Percentiles rank a stretch among this genome's conserved stretches.
phyloP scores from a whole-genome alignment of 1,140 invertebrate genomes.

The Steinernema khuongi region DNA sequence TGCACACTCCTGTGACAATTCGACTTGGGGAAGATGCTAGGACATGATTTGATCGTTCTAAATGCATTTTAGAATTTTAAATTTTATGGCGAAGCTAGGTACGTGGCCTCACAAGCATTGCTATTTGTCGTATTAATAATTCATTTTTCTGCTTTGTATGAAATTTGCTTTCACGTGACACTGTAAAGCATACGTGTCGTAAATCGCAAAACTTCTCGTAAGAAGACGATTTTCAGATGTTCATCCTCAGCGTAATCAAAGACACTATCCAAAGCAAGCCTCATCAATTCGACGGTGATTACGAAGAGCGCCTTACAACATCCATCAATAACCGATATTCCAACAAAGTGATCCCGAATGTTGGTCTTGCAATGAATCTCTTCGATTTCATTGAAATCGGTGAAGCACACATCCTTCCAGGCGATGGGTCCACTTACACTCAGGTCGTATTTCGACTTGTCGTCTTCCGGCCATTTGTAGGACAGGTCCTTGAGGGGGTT shows the following conservation, averaged over 20 bases:
- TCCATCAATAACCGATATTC: not conserved
- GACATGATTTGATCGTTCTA: no score
- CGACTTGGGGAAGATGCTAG: no score
- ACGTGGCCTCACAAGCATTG: no score
- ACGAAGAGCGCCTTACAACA: not conserved
- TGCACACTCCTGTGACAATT: no score
- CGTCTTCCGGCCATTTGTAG: not conserved
- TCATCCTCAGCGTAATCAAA: not conserved
- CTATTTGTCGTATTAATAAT: no score
- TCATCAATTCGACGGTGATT: not conserved
- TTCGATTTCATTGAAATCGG: not conserved
- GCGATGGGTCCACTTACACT: not conserved
- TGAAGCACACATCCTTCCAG: not conserved
- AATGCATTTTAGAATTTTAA: no score
- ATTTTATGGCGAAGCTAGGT: no score
- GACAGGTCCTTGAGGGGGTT: not conserved
- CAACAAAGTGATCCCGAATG: not conserved
- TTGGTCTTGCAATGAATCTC: not conserved
- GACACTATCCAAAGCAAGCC: not conserved
- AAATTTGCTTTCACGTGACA: not conserved
- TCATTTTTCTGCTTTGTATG: not conserved
- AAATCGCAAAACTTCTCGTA: not conserved
- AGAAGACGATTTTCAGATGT: conserved; percentile 1
- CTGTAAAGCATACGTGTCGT: not conserved
- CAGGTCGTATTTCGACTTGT: not conserved